Evolutionary conservation across 2,797 vertebrate genomes (phyloP), one percentile per base, ranked within the genome.

Genomic region (Mus spretus): DNA sequence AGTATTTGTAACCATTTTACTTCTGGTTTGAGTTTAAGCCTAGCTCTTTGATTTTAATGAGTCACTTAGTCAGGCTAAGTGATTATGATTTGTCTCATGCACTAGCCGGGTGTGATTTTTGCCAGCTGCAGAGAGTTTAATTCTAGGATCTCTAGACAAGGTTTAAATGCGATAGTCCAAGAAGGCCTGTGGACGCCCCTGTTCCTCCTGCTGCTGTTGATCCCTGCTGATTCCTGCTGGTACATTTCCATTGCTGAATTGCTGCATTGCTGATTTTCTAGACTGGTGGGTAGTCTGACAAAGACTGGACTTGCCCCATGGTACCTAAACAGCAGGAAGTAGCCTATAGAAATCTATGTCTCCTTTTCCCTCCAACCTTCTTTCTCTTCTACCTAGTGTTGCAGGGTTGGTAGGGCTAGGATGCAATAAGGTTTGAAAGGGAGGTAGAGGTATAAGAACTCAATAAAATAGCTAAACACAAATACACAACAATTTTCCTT

Each of bases 11-110:
- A 88, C 15, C n/a, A 78, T 65, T 65, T 65, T 65, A 90, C 81
- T 96, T 93, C 88, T 92, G 80, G 72, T 72, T 5, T 72, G 50
- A 5, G 34, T 75, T 93, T 84, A 55, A 6, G 59, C 9, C 20
- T 70, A 96, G 34, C 17, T 92, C 74, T 79, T n/a, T 78, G 15
- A 83, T 15, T 28, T 83, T 19, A 57, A 92, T 1, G n/a, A 67
- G 7, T 86, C 44, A n/a, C 61, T 74, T 65, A 50, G 31, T 1
- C 84, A 10, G 40, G 40, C 40, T 31, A 70, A 19, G 34, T n/a
- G 67, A n/a, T 70, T 70, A 70, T 70, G 67, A 70, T n/a, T 70
- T 70, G 67, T 17, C 34, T 70, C 67, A n/a, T n/a, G n/a, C 7
- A 70, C 34, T 70, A 70, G 67, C 67, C 70, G 34, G 67, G 34